A percentile compares a stretch with the other conserved stretches of the same genome.
These are phyloP conservation scores for Gastrophysa polygoni DNA, from an alignment of 2,888 invertebrate species.

Conservation along the genomic window DNA sequence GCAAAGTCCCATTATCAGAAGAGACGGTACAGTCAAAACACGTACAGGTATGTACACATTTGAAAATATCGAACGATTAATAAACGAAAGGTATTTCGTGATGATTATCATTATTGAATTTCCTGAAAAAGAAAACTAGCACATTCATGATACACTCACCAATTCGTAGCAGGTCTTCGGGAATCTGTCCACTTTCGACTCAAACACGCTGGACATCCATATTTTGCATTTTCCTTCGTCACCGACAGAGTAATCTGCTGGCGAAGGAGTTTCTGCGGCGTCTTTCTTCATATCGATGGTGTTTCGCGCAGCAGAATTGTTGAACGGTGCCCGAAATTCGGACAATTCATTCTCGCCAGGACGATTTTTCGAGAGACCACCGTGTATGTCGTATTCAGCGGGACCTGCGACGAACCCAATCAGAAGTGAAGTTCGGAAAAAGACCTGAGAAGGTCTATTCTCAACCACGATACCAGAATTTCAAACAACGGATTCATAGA, in stretches of 20 bases:
- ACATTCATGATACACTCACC: slow-evolving; percentile 10
- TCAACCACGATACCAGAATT: no score
- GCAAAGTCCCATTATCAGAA: no score
- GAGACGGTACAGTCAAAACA: no score
- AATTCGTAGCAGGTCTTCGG: slow-evolving; percentile 22
- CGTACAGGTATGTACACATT: no score
- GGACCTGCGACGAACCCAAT: slow-evolving; percentile 31
- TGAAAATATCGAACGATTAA: no score
- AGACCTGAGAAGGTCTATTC: no score
- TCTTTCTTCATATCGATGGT: slow-evolving; percentile 35
- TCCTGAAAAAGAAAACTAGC: no score
- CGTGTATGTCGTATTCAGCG: slow-evolving; percentile 38
- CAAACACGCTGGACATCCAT: slow-evolving; percentile 35
- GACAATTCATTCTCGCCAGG: slow-evolving; percentile 36
- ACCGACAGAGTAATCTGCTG: slow-evolving; percentile 40
- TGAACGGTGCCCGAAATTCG: slow-evolving; percentile 40
- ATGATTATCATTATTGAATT: no score
- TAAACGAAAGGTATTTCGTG: no score
- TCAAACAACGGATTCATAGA: no score
- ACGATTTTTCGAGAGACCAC: slow-evolving; percentile 37
- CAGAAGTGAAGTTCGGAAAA: no score
- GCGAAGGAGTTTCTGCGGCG: slow-evolving; percentile 38
- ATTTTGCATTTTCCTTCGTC: slow-evolving; percentile 19
- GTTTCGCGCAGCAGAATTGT: slow-evolving; percentile 38
- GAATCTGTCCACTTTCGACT: slow-evolving; percentile 38